Conservation (phyloP, 1,140 invertebrate species). For the Dryas iulia region DNA sequence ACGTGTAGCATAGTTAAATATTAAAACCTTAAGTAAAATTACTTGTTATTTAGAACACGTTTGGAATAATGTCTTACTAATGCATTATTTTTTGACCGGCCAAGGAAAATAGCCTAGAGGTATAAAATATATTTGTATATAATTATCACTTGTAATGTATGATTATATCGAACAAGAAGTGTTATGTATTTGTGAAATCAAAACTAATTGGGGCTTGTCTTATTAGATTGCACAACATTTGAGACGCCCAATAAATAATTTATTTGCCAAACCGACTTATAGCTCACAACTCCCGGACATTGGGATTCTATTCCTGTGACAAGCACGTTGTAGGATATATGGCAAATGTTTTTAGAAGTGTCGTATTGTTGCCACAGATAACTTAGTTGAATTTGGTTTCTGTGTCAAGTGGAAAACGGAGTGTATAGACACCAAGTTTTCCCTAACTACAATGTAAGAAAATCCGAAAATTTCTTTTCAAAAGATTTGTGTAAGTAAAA, state of each 20-base stretch:
- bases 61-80: not conserved
- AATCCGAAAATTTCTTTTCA: too few relatives aligned
- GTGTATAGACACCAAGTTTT: too few relatives aligned
- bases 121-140: not conserved
- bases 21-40: not conserved
- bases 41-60: not conserved
- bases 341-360: not conserved
- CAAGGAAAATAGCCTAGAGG: not conserved
- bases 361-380: not conserved
- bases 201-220: slow-evolving; percentile 19
- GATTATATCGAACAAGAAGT: not conserved
- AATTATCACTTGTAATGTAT: not conserved
- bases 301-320: slow-evolving; percentile 20
- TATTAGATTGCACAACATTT: slow-evolving; percentile 13
- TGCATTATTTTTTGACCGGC: not conserved
- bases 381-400: too few relatives aligned
- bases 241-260: not conserved
- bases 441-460: too few relatives aligned
- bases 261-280: slow-evolving; percentile 21
- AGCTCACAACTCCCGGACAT: slow-evolving; percentile 21
- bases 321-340: not conserved
- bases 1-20: not conserved
- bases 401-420: too few relatives aligned
- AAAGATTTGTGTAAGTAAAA: too few relatives aligned
- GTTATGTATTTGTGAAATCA: slow-evolving; percentile 13